Base-by-base conservation (phyloP, 2,888 invertebrate species). In the Cataglyphis altisquamis region DNA sequence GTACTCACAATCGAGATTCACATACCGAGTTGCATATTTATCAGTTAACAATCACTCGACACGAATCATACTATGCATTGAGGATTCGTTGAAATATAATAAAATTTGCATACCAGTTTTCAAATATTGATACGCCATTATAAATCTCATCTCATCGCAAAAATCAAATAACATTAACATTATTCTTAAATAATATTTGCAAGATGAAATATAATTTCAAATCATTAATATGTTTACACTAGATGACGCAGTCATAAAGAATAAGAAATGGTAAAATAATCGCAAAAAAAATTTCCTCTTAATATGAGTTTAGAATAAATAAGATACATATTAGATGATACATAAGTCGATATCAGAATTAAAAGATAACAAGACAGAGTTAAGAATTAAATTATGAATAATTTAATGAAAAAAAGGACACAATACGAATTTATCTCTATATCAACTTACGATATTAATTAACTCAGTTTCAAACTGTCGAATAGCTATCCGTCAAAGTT, bases 71-170 rank as follows among this genome's bases (percentile, higher is more conserved):
- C 57, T 78, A 68, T 41, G 57, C 36, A 67, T 67, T 68, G 78
- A 78, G 32, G 60, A 68, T 78, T 60, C 60, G 68, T 68, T 45
- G 60, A 41, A 78, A 78, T 57, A 60, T 78, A 78, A 78, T 32
- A n/a, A 70, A 62, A 70, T 48, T 36, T 60, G 12, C 55, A 41
- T 68, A 12, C 41, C n/a, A n/a, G n/a, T 9, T 21, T 67, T 41
- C 29, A 67, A 66, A 57, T 8, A 64, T 41, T 25, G 29, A 3
- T 21, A 32, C 21, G 29, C 21, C 18, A 78, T 32, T 32, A 6
- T 45, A 67, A 41, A 45, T 57, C 15, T 55, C 55, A 67, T 64
- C 25, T 29, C 32, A n/a, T 63, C 5, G 25, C 9, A 5, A 52
- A 32, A 66, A 39, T 32, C 3, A 32, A 75, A 75, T 39, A 32